Conservation (phyloP, 2,888 invertebrate genomes). For the Mamestra brassicae region DNA sequence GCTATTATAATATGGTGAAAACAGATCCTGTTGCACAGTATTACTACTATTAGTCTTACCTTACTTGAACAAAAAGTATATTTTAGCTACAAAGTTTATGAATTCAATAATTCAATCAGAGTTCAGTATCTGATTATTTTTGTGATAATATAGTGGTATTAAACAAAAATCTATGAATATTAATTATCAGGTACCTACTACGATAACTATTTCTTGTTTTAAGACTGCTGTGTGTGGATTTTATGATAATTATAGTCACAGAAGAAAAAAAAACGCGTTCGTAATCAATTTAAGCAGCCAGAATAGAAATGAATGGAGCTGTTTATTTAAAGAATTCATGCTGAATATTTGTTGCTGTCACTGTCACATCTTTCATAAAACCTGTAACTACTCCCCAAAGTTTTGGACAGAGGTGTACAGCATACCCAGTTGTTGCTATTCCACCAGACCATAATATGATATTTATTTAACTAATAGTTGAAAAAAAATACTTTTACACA, state of each 20-base stretch:
- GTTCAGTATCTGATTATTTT: not conserved
- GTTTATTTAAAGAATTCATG: not conserved
- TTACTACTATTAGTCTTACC: too few species aligned
- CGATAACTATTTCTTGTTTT: not conserved
- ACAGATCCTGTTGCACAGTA: too few species aligned
- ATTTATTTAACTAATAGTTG: too few species aligned
- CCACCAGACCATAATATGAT: too few species aligned
- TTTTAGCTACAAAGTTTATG: not conserved
- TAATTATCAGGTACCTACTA: not conserved
- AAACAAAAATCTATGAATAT: not conserved
- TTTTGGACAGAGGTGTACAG: not conserved
- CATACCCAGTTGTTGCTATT: not conserved
- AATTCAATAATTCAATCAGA: not conserved
- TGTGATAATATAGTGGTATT: constrained; percentile 2
- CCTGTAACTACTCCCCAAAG: not conserved
- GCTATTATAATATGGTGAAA: not conserved
- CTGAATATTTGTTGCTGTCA: not conserved
- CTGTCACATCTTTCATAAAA: not conserved
- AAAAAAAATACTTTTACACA: too few species aligned
- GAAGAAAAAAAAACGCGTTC: not conserved
- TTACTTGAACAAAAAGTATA: not conserved
- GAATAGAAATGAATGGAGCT: not conserved
- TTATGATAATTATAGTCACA: not conserved
- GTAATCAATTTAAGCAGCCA: not conserved
- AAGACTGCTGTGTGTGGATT: not conserved